phyloP scores from a whole-genome alignment of 2,113 vertebrate genomes.

The Gasterosteus nipponicus region DNA sequence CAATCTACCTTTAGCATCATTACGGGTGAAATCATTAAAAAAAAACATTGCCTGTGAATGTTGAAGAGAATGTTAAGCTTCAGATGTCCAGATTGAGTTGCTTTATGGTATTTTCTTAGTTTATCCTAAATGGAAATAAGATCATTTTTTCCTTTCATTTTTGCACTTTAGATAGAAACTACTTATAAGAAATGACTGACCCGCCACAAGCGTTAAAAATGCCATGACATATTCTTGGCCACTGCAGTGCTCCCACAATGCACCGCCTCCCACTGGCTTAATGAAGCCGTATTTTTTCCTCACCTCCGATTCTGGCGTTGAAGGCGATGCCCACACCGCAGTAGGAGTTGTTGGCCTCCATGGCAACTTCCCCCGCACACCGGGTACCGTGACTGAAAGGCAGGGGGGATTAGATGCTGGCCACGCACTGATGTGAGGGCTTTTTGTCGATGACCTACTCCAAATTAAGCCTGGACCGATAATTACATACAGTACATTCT shows the following conservation, averaged over 20 bases:
- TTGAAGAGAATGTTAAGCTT: background rate
- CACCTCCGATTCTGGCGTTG: slow-evolving; percentile 74
- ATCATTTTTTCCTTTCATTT: background rate
- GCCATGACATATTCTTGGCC: slow-evolving; percentile 44
- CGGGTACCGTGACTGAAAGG: slow-evolving; percentile 74
- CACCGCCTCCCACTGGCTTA: slow-evolving; percentile 53
- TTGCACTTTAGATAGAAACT: background rate
- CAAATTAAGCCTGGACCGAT: slow-evolving; percentile 19
- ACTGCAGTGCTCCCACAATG: slow-evolving; percentile 47
- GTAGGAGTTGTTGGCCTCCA: slow-evolving; percentile 80
- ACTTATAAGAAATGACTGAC: background rate
- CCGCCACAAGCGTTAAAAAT: slow-evolving; percentile 17
- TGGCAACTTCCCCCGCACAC: slow-evolving; percentile 81
- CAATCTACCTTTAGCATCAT: background rate
- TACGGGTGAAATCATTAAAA: background rate
- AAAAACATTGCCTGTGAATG: background rate
- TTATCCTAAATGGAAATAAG: background rate
- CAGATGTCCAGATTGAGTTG: background rate
- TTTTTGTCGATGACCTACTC: slow-evolving; percentile 25
- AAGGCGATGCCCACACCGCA: slow-evolving; percentile 73
- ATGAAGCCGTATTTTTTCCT: slow-evolving; percentile 57
- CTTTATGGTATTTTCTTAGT: background rate
- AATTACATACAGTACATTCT: slow-evolving; percentile 18
- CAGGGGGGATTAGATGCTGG: slow-evolving; percentile 41
- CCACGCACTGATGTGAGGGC: slow-evolving; percentile 34